A percentile compares a stretch with the other conserved stretches of the same genome.
Evolutionary conservation across 2,113 vertebrate species (phyloP).

Genomic region (Apeltes quadracus): DNA sequence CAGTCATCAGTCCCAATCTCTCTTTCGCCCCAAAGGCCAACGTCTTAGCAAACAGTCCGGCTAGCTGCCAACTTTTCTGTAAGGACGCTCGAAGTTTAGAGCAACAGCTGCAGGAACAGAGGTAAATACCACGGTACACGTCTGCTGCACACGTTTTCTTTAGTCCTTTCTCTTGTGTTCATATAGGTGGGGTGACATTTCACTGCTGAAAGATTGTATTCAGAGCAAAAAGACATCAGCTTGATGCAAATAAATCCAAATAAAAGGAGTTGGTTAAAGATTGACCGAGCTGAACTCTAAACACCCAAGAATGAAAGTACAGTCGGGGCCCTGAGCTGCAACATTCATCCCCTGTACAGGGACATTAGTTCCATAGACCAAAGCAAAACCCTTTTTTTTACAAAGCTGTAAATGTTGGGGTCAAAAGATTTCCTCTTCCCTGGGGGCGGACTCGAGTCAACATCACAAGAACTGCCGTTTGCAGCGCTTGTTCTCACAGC

Average conservation of each 20-base stretch:
- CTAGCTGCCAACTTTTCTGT: slow-evolving; percentile 92
- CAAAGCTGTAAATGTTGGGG: neutral
- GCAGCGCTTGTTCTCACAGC: neutral
- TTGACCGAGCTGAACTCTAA: neutral
- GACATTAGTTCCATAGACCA: too few species aligned
- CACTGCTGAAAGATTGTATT: neutral
- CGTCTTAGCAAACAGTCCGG: slow-evolving; percentile 88
- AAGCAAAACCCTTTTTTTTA: too few species aligned
- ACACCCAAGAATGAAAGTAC: neutral
- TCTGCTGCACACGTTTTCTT: neutral
- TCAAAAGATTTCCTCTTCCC: neutral
- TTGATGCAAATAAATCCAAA: neutral
- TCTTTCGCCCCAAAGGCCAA: slow-evolving; percentile 81
- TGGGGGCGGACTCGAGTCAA: neutral
- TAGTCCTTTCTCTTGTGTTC: neutral
- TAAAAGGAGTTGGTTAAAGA: neutral
- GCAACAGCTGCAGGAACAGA: slow-evolving; percentile 97
- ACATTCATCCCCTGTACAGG: neutral
- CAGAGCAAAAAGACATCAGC: neutral
- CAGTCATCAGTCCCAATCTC: slow-evolving; percentile 50
- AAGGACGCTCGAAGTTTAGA: slow-evolving; percentile 94
- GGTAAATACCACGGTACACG: slow-evolving; percentile 77
- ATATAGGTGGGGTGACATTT: neutral
- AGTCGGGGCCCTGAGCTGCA: neutral
- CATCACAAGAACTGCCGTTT: neutral